Evolutionary conservation across 2,113 vertebrate genomes (phyloP).

Genomic region (Semnornis frantzii): DNA sequence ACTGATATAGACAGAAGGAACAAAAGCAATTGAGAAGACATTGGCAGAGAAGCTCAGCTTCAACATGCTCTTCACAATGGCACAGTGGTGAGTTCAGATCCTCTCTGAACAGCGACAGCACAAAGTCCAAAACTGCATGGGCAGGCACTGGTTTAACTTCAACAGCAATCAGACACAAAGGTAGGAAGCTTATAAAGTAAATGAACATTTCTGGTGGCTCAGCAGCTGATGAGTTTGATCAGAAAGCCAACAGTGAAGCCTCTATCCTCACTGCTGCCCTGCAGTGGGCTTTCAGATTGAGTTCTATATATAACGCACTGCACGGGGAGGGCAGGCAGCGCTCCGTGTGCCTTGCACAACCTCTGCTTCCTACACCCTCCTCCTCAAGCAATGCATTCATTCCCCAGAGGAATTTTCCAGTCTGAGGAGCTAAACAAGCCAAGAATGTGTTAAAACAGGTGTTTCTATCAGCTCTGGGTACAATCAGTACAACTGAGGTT

Average conservation of each 20-base stretch:
- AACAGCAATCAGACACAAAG: neutral
- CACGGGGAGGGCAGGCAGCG: slow-evolving; percentile 7
- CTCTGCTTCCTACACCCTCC: slow-evolving; percentile 35
- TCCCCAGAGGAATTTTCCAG: slow-evolving; percentile 58
- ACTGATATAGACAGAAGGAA: neutral
- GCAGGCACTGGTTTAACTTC: neutral
- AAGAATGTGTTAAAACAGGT: slow-evolving; percentile 67
- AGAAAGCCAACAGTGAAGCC: neutral
- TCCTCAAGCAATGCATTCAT: slow-evolving; percentile 8
- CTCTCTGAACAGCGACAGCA: neutral
- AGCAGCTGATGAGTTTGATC: neutral
- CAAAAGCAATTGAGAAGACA: slow-evolving; percentile 17
- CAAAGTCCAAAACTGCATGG: slow-evolving; percentile 28
- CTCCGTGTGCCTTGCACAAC: slow-evolving; percentile 1
- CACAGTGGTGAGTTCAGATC: slow-evolving; percentile 32
- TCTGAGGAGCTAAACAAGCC: slow-evolving; percentile 39
- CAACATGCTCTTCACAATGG: slow-evolving; percentile 5
- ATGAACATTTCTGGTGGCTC: slow-evolving; percentile 5
- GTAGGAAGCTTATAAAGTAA: neutral
- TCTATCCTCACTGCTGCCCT: neutral
- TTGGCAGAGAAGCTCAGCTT: neutral
- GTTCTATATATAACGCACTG: neutral
- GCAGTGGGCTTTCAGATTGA: neutral
- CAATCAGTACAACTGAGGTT: slow-evolving; percentile 44
- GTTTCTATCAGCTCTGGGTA: slow-evolving; percentile 38